These are phyloP conservation scores for Cuniculus paca DNA, from an alignment of 2,797 vertebrate species.

Conservation along the genomic window DNA sequence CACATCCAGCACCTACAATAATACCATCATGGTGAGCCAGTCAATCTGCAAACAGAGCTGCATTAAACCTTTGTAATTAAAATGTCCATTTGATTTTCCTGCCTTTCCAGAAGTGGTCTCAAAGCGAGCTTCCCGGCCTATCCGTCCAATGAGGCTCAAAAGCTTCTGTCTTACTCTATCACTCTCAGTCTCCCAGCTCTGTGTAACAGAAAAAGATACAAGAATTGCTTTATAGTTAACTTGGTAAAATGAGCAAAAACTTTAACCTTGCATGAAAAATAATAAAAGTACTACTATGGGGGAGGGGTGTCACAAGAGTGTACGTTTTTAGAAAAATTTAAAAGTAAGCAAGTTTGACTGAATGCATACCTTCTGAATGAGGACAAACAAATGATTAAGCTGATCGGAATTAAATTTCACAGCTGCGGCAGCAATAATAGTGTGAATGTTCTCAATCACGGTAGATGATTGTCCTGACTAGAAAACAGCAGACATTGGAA, in stretches of 20 bases:
- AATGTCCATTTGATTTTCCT: constrained; percentile 70
- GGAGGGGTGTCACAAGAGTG: neutral
- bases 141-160: constrained; percentile 97
- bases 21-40: constrained; percentile 59
- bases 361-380: constrained; percentile 96
- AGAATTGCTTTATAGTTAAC: neutral
- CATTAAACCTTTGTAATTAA: neutral
- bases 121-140: constrained; percentile 97
- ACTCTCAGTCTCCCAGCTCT: constrained; percentile 99
- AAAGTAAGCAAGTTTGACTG: constrained; percentile 13
- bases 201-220: constrained; percentile 18
- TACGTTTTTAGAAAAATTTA: constrained; percentile 23
- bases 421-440: constrained; percentile 98
- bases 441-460: constrained; percentile 99
- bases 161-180: constrained; percentile 98
- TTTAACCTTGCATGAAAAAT: constrained; percentile 18
- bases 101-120: constrained; percentile 98
- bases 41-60: neutral
- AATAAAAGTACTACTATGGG: neutral
- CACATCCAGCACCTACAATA: constrained; percentile 95
- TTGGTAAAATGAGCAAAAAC: neutral
- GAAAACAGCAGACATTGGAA: constrained; percentile 54
- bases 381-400: constrained; percentile 97
- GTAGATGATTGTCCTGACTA: constrained; percentile 99
- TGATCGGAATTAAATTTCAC: constrained; percentile 99